Evolutionary conservation across 37 sponge, comb jelly and placozoan species (phyloP).

Genomic region (Spongilla lacustris): DNA sequence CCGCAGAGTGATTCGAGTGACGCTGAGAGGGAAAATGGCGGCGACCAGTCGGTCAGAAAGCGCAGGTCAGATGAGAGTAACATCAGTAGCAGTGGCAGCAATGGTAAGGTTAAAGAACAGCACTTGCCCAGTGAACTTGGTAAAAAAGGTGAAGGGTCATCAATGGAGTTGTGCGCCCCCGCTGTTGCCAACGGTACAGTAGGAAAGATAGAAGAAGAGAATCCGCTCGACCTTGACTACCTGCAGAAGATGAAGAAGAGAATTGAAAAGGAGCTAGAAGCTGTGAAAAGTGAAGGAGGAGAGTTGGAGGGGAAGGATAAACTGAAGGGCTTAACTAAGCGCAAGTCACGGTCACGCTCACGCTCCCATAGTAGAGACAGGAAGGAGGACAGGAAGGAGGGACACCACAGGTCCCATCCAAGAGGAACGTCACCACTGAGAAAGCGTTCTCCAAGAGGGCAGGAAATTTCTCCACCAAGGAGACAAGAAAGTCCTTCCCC

Average conservation of each 20-base stretch:
- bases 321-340: not conserved
- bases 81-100: conserved; percentile 1
- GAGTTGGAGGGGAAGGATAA: not conserved
- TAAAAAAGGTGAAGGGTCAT: conserved; percentile 16
- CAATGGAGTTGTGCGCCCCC: not conserved
- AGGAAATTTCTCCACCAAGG: not conserved
- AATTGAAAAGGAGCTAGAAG: conserved; percentile 30
- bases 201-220: not conserved
- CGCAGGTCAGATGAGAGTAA: not conserved
- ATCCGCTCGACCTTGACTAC: conserved; percentile 18
- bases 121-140: not conserved
- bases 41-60: not conserved
- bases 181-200: not conserved
- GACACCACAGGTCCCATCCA: not conserved
- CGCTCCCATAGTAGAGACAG: conserved; percentile 8
- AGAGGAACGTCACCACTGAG: conserved; percentile 13
- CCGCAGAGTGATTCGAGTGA: not conserved
- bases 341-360: not conserved
- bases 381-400: not conserved
- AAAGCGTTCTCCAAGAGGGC: not conserved
- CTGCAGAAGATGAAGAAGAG: conserved; percentile 45
- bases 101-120: conserved; percentile 8
- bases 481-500: not conserved
- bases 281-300: not conserved
- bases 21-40: not conserved